Evolutionary conservation across 2,113 vertebrate genomes (phyloP), one percentile per base, ranked within the genome.

Genomic region (Fukomys damarensis): DNA sequence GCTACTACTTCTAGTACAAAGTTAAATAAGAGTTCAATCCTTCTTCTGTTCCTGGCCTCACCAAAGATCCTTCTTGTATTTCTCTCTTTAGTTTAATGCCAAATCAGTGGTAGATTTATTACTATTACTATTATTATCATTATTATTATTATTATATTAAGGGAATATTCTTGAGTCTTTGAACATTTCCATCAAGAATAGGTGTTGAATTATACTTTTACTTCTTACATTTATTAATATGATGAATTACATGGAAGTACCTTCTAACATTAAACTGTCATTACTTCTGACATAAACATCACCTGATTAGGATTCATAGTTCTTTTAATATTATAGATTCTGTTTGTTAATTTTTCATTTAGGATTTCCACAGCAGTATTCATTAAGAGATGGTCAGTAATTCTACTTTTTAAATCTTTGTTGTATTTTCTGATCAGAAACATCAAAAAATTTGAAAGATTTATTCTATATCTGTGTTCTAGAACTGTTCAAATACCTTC

Each of bases 121-220:
- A 28, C 28, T 38, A 38, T 38, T 38, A 43, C 9, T 43, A 74
- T 28, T 74, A 68, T 35, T 17, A 68, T 2, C 35, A 16, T 6
- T 66, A 66, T 7, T 79, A 49, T 35, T 79, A 2, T 58, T 72
- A 46, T 63, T 12, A 9, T 38, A 59, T 92, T 58, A 86, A 89
- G 58, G 65, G n/a, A n/a, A 1, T 35, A 92, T 84, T 93, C 79
- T 94, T 94, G 28, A 26, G 14, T 86, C 28, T 66, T n/a, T 93
- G 22, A 80, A 41, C 65, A 54, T 81, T 97, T 93, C 66, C 35
- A 66, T 70, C 61, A 94, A 83, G 72, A 92, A 65, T n/a, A 91
- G 58, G 56, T 90, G 5, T 90, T 90, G 52, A 66, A 54, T 74
- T 95, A 52, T 22, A 35, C 30, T 89, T 96, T 97, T 87, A 32